phyloP scores from a whole-genome alignment of 2,113 vertebrate species.

The Ptyas mucosa region DNA sequence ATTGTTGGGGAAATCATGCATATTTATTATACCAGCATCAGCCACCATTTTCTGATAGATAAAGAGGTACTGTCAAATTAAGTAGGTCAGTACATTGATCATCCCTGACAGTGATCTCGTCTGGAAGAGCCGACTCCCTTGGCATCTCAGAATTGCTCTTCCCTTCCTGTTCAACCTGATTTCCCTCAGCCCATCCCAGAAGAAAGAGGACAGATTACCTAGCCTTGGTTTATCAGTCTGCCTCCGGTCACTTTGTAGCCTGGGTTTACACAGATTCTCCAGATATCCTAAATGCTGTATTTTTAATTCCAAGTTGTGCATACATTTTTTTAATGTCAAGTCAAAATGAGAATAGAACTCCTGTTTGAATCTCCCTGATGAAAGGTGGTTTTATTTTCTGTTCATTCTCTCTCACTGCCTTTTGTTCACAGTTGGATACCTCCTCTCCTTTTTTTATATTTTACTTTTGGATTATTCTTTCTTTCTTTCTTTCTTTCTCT shows the following conservation, averaged over 20 bases:
- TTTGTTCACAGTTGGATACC: background rate
- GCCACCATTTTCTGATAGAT: conserved; percentile 7
- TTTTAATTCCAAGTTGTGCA: background rate
- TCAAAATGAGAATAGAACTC: background rate
- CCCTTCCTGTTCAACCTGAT: background rate
- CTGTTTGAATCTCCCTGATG: background rate
- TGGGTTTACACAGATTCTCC: background rate
- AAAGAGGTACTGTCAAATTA: conserved; percentile 17
- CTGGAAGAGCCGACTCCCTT: conserved; percentile 25
- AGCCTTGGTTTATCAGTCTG: conserved; percentile 13
- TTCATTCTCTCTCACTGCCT: background rate
- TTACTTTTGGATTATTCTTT: background rate
- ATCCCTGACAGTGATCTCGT: conserved; percentile 3
- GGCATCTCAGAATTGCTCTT: background rate
- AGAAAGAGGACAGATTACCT: conserved; percentile 12
- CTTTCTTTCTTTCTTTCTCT: too few relatives aligned
- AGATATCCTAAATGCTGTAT: background rate
- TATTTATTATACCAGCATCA: background rate
- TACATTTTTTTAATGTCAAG: background rate
- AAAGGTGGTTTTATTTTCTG: background rate
- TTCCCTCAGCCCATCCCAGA: background rate
- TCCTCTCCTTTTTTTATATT: background rate
- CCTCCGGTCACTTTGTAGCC: background rate
- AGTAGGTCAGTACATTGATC: conserved; percentile 2
- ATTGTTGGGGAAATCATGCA: background rate